phyloP scores from a whole-genome alignment of 2,888 invertebrate genomes.

The Drosophila atripex region DNA sequence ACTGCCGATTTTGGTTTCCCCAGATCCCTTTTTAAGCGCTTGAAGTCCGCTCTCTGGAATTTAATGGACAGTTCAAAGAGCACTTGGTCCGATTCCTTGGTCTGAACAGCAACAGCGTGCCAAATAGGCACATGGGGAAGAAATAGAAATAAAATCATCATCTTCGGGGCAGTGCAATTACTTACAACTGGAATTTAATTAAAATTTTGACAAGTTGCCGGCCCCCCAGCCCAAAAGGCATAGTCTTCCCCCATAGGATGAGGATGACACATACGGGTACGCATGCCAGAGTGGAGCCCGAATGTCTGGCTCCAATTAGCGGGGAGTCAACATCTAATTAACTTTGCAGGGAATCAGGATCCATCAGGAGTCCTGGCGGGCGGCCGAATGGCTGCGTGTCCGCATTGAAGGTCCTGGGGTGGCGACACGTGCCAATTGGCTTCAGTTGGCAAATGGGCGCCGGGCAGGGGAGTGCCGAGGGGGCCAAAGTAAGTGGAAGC shows the following conservation, averaged over 20 bases:
- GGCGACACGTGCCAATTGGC: slow-evolving; percentile 44
- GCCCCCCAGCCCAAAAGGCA: background rate
- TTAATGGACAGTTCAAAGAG: background rate
- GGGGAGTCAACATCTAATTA: slow-evolving; percentile 43
- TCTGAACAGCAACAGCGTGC: background rate
- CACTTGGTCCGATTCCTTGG: slow-evolving; percentile 3
- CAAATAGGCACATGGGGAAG: background rate
- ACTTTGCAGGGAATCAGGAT: slow-evolving; percentile 25
- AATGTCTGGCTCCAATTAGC: slow-evolving; percentile 40
- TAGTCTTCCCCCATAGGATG: too few species aligned
- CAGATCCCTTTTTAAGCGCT: slow-evolving; percentile 7
- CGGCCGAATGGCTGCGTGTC: slow-evolving; percentile 4
- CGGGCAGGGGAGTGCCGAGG: background rate
- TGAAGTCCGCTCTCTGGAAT: slow-evolving; percentile 5
- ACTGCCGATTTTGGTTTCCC: background rate
- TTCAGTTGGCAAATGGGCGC: background rate
- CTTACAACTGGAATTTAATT: slow-evolving; percentile 35
- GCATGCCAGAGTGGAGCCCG: slow-evolving; percentile 11
- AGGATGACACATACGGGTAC: slow-evolving; percentile 2
- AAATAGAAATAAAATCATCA: background rate
- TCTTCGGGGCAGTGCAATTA: slow-evolving; percentile 16
- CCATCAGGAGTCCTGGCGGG: slow-evolving; percentile 1
- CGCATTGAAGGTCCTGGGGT: background rate
- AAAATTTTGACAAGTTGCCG: slow-evolving; percentile 34
- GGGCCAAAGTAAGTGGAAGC: slow-evolving; percentile 35